Evolutionary conservation across 2,888 invertebrate genomes (phyloP).

Genomic region (Lasioglossum leucozonium): DNA sequence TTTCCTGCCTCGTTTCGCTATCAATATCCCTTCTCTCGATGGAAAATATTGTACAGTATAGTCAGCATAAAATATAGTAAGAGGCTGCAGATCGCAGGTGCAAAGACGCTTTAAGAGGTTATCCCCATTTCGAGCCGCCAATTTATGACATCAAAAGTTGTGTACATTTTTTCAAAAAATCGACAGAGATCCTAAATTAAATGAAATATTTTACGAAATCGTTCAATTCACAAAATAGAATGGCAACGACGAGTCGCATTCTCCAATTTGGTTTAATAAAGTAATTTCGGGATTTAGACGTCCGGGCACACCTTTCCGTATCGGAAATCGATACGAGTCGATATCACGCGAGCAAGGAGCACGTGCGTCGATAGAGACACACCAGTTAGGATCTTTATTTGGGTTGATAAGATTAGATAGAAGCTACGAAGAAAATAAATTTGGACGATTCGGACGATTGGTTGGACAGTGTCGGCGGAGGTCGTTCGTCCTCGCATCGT

Average conservation of each 20-base stretch:
- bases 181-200: too few species aligned
- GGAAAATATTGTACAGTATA: background rate
- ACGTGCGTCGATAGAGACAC: constrained; percentile 16
- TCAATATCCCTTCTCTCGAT: background rate
- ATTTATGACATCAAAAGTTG: too few species aligned
- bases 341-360: constrained; percentile 37
- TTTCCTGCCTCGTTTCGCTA: background rate
- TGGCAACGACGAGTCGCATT: constrained; percentile 31
- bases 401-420: constrained; percentile 56
- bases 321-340: constrained; percentile 46
- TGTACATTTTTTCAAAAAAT: too few species aligned
- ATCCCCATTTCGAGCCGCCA: too few species aligned
- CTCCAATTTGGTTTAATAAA: constrained; percentile 1
- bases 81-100: too few species aligned
- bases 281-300: constrained; percentile 10
- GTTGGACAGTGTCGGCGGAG: background rate
- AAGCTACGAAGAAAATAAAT: constrained; percentile 8
- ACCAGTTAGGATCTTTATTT: constrained; percentile 24
- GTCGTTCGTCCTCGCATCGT: background rate
- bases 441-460: background rate
- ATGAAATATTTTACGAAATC: too few species aligned
- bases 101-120: too few species aligned
- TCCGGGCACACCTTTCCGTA: constrained; percentile 4
- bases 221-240: too few species aligned
- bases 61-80: too few species aligned